Conservation (phyloP, 1,140 invertebrate species). For the Hormaphis cornu region DNA sequence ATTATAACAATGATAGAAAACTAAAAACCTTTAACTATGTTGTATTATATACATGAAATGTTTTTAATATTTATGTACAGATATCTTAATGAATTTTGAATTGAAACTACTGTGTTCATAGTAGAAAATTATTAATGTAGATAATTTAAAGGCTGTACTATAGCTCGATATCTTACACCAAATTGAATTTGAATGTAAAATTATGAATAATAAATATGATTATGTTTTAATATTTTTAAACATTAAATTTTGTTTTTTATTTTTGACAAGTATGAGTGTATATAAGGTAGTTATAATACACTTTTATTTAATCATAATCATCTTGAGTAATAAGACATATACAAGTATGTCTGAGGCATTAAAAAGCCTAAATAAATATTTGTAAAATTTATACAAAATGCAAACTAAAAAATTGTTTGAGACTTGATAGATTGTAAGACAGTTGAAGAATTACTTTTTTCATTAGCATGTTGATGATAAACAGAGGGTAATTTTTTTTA, state of each 20-base stretch:
- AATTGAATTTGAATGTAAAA: conserved; percentile 7
- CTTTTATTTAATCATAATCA: no score
- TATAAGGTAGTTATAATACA: no score
- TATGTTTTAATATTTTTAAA: conserved; percentile 3
- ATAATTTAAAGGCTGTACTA: conserved; percentile 25
- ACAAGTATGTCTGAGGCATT: no score
- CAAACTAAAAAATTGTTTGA: no score
- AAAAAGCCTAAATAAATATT: no score
- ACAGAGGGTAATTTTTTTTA: no score
- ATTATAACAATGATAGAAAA: not conserved
- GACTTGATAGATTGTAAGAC: no score
- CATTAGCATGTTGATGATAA: no score
- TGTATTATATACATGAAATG: not conserved
- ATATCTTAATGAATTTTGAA: conserved; percentile 28
- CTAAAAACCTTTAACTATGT: not conserved
- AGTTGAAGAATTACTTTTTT: no score
- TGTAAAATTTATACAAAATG: no score
- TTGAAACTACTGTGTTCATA: conserved; percentile 27
- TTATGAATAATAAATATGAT: conserved; percentile 23
- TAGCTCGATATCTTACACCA: conserved; percentile 14
- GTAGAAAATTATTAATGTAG: not conserved
- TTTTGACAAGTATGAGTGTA: no score
- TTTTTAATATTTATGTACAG: conserved; percentile 19
- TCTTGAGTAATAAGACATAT: no score
- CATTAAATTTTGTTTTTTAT: not conserved